These are phyloP conservation scores for Anarrhichthys ocellatus DNA, from an alignment of 2,113 vertebrate species.

Conservation along the genomic window DNA sequence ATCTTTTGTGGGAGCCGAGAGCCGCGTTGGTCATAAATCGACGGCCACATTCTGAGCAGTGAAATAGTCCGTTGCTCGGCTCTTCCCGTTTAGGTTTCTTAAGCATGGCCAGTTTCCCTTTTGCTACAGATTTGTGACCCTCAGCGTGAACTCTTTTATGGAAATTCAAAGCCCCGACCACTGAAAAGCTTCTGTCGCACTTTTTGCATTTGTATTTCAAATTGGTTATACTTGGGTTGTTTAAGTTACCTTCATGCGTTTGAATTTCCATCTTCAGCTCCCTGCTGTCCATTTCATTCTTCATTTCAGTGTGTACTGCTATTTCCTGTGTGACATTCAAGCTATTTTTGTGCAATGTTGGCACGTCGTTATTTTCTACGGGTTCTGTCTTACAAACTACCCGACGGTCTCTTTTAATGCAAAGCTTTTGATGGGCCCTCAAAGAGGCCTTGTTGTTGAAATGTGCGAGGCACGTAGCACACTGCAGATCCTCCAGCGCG, in stretches of 20 bases:
- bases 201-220: slow-evolving; percentile 81
- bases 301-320: background rate
- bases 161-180: slow-evolving; percentile 81
- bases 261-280: background rate
- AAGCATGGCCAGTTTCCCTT: slow-evolving; percentile 33
- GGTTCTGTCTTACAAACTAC: background rate
- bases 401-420: slow-evolving; percentile 59
- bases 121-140: slow-evolving; percentile 37
- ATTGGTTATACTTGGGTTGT: slow-evolving; percentile 18
- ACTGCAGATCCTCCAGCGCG: slow-evolving; percentile 65
- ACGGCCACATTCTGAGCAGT: slow-evolving; percentile 82
- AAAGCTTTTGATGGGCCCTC: slow-evolving; percentile 75
- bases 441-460: slow-evolving; percentile 75
- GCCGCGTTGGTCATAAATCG: slow-evolving; percentile 80
- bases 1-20: slow-evolving; percentile 81
- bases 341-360: background rate
- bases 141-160: slow-evolving; percentile 80
- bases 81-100: slow-evolving; percentile 50
- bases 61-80: slow-evolving; percentile 64
- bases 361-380: background rate
- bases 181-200: slow-evolving; percentile 78
- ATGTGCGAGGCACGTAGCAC: slow-evolving; percentile 69
- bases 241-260: background rate
- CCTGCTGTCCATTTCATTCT: slow-evolving; percentile 7
- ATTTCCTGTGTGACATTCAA: background rate